phyloP scores from a whole-genome alignment of 92 coral and sea anemone genomes.

The Phenganax stokvisi region DNA sequence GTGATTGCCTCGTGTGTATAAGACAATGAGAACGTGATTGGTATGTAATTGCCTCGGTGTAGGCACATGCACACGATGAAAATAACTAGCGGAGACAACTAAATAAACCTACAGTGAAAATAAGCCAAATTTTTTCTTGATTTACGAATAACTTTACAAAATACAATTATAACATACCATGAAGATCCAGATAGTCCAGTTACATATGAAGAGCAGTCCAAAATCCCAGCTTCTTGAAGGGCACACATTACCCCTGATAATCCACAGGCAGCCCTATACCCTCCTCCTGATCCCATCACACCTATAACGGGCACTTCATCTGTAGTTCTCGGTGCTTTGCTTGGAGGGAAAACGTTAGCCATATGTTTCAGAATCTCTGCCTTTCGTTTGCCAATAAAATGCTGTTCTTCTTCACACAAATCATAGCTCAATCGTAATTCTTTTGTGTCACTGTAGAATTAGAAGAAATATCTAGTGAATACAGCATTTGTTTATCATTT shows the following conservation, averaged over 20 bases:
- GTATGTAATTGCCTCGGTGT: not conserved
- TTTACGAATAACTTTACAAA: not conserved
- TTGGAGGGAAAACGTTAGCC: conserved; percentile 48
- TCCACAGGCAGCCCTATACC: conserved; percentile 58
- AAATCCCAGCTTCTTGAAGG: conserved; percentile 42
- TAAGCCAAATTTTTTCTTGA: not conserved
- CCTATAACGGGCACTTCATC: conserved; percentile 64
- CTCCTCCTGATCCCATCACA: conserved; percentile 62
- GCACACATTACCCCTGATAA: conserved; percentile 51
- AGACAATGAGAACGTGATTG: not conserved
- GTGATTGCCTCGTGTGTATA: not conserved
- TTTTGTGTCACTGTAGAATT: conserved; percentile 12
- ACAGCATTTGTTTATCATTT: not conserved
- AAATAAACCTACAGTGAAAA: not conserved
- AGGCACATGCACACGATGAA: no score
- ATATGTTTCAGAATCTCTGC: conserved; percentile 51
- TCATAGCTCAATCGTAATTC: conserved; percentile 62
- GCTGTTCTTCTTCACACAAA: conserved; percentile 59
- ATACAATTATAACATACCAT: conserved; percentile 39
- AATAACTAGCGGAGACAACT: not conserved
- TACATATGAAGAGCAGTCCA: conserved; percentile 48
- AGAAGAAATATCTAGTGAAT: not conserved
- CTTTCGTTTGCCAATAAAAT: conserved; percentile 56
- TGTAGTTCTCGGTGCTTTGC: conserved; percentile 51
- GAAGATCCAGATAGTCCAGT: conserved; percentile 59